Evolutionary conservation across 2,797 vertebrate genomes (phyloP).

Genomic region (Acomys russatus): DNA sequence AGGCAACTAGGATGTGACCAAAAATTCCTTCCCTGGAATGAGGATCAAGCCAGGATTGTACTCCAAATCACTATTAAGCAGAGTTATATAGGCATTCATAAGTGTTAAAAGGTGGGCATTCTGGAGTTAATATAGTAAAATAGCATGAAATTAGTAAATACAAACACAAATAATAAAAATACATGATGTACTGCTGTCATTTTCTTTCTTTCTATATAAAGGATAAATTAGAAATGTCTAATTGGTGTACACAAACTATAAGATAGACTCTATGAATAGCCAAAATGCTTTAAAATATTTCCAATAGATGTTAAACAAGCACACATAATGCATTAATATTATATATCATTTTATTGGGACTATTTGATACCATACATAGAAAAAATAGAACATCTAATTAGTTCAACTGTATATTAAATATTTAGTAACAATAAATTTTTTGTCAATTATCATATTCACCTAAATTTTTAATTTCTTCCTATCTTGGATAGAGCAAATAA

Average conservation of each 20-base stretch:
- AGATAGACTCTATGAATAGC: not conserved
- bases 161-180: not conserved
- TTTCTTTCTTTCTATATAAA: not conserved
- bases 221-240: not conserved
- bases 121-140: not conserved
- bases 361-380: not conserved
- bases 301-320: not conserved
- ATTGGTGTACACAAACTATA: not conserved
- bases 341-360: not conserved
- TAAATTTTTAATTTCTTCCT: not conserved
- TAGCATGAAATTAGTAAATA: conserved; percentile 45
- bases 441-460: not conserved
- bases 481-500: not conserved
- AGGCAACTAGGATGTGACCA: not conserved
- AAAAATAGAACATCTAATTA: not conserved
- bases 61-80: not conserved
- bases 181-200: not conserved
- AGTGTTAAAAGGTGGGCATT: conserved; percentile 3
- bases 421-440: not conserved
- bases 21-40: not conserved
- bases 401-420: not conserved
- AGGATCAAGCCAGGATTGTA: not conserved
- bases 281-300: not conserved
- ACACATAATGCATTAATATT: not conserved
- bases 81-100: not conserved